Evolutionary conservation across 2,113 vertebrate species (phyloP), one percentile per base, ranked within the genome.

Genomic region (Pycnonotus jocosus): DNA sequence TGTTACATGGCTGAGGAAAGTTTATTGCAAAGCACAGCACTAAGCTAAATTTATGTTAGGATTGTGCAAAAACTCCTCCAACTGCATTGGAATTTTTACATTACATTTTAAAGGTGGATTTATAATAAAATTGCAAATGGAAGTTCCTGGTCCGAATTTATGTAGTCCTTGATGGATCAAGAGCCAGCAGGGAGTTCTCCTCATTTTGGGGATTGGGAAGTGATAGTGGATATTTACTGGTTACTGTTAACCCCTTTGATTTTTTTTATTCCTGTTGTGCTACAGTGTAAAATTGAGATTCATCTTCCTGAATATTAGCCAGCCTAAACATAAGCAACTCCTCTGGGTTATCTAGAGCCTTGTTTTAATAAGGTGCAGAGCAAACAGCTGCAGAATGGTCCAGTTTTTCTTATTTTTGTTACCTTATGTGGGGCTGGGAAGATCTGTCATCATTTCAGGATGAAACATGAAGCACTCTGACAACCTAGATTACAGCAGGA

Each of bases 191-290:
- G 3, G 14, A 48, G 14, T 35, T 35, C n/a, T 57, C 8, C 11
- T 93, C 2, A 1, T 58, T 58, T 66, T 3, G 3, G 27, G 5
- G 6, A 5, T 31, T 1, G 0, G 31, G n/a, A 50, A 61, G 11
- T 18, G 18, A 16, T n/a, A 35, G 10, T 24, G 15, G 28, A 19
- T 74, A 31, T 82, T 54, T 83, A 37, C 25, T 44, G 44, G 15
- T 44, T 71, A 12, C 42, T 57, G 15, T 76, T 7, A 6, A 33
- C 28, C 7, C 4, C 37, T 33, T 66, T 66, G 37, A 33, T 56
- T 57, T 60, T 57, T 60, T 69, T 74, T 73, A n/a, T 40, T 90
- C 23, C 31, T 71, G 4, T 35, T 53, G 6, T 77, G 42, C 48
- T 64, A 12, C 37, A 68, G 6, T 8, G 25, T 72, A 58, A 71